Percentiles rank a stretch among this genome's conserved stretches.
phyloP scores from a whole-genome alignment of 2,888 invertebrate species.

The Sclerodermus sp. region DNA sequence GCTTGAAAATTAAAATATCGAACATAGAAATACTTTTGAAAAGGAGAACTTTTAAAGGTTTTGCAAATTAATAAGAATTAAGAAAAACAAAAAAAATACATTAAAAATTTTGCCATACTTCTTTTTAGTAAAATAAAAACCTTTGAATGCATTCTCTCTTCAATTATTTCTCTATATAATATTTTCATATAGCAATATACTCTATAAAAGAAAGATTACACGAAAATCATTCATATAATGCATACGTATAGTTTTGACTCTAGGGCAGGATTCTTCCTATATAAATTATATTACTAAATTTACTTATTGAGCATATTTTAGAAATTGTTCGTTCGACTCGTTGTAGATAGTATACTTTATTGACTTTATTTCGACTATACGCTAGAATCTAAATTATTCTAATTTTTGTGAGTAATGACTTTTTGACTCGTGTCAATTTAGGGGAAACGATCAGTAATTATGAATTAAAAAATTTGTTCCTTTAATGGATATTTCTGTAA shows the following conservation, averaged over 20 bases:
- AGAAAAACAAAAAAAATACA: too few species aligned
- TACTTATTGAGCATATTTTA: conserved; percentile 54
- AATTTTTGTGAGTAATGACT: too few species aligned
- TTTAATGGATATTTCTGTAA: too few species aligned
- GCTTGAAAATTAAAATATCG: too few species aligned
- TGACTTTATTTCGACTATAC: conserved; percentile 50
- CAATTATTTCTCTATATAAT: conserved; percentile 22
- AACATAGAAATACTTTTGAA: too few species aligned
- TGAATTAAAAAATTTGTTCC: too few species aligned
- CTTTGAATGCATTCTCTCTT: conserved; percentile 27
- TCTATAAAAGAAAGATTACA: conserved; percentile 49
- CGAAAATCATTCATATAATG: conserved; percentile 44
- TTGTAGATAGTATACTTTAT: conserved; percentile 54
- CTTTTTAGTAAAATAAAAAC: conserved; percentile 24
- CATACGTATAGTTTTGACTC: conserved; percentile 37
- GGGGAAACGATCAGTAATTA: too few species aligned
- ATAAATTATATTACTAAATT: conserved; percentile 47
- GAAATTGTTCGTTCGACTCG: conserved; percentile 54
- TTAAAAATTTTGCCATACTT: too few species aligned
- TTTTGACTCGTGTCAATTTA: too few species aligned
- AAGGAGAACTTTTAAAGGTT: too few species aligned
- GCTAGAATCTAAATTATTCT: conserved; percentile 24
- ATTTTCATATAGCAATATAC: too few species aligned
- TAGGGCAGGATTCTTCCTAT: conserved; percentile 51
- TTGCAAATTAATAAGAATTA: too few species aligned